Evolutionary conservation across 2,888 invertebrate genomes (phyloP).

Genomic region (Fragum whitleyi): DNA sequence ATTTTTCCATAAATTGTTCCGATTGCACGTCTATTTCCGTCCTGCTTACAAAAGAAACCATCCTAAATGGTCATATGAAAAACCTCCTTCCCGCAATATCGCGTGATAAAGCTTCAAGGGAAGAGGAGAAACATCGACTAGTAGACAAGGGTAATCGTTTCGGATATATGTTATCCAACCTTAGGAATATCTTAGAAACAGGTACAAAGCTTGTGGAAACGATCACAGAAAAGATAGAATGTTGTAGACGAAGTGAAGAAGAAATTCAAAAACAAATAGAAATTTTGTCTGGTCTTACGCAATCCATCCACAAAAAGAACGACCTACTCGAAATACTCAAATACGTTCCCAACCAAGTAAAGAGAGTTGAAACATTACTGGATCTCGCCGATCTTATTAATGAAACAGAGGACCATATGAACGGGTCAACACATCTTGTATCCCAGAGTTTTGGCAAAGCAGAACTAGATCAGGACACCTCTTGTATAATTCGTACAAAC

Average conservation of each 20-base stretch:
- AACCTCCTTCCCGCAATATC: no score
- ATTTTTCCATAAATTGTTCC: not conserved
- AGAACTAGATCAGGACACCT: no score
- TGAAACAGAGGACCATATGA: not conserved
- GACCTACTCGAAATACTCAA: not conserved
- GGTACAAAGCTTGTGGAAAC: not conserved
- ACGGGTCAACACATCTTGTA: no score
- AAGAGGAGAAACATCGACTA: no score
- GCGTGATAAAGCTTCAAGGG: no score
- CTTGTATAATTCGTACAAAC: no score
- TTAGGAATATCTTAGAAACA: not conserved
- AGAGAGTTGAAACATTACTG: not conserved
- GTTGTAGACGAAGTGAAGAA: not conserved
- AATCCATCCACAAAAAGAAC: not conserved
- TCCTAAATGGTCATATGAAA: not conserved
- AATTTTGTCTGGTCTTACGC: not conserved
- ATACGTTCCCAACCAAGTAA: not conserved
- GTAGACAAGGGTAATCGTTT: no score
- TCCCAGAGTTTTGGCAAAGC: no score
- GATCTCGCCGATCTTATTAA: not conserved
- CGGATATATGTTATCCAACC: not conserved
- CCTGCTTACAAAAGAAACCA: not conserved
- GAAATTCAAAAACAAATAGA: not conserved
- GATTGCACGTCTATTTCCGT: not conserved
- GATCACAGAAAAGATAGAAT: not conserved